Evolutionary conservation across 2,888 invertebrate genomes (phyloP).

Genomic region (Andrena haemorrhoa): DNA sequence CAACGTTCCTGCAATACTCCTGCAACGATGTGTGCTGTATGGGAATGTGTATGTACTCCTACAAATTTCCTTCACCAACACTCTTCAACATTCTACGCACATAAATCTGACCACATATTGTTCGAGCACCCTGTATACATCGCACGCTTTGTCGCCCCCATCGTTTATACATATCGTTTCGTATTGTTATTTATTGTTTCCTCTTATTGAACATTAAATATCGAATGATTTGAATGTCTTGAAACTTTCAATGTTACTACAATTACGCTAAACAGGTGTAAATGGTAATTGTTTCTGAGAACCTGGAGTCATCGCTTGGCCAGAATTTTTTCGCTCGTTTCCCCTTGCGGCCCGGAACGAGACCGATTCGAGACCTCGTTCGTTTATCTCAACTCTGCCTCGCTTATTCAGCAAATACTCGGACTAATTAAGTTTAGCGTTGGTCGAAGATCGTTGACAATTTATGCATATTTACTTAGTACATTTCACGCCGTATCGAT

Average conservation of each 20-base stretch:
- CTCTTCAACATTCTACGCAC: not conserved
- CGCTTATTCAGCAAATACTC: slow-evolving; percentile 62
- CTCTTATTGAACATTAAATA: slow-evolving; percentile 23
- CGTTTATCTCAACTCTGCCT: slow-evolving; percentile 49
- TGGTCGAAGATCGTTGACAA: slow-evolving; percentile 73
- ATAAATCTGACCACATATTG: not conserved
- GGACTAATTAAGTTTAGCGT: slow-evolving; percentile 68
- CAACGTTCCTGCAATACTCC: not conserved
- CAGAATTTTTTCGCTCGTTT: slow-evolving; percentile 44
- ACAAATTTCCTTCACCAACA: not conserved
- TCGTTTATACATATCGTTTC: not conserved
- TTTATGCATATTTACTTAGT: slow-evolving; percentile 59
- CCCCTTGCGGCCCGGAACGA: slow-evolving; percentile 21
- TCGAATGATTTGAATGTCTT: slow-evolving; percentile 25
- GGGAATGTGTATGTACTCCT: not conserved
- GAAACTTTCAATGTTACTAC: slow-evolving; percentile 34
- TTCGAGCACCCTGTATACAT: not conserved
- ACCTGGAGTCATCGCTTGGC: slow-evolving; percentile 28
- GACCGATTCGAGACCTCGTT: slow-evolving; percentile 27
- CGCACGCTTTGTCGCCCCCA: not conserved
- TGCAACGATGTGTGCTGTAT: no score
- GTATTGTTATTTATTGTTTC: slow-evolving; percentile 1
- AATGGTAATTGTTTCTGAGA: slow-evolving; percentile 31
- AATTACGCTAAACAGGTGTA: slow-evolving; percentile 33
- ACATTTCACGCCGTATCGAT: slow-evolving; percentile 63